Base-by-base conservation (phyloP, 2,888 invertebrate species). In the Lepidochrysops patricia region DNA sequence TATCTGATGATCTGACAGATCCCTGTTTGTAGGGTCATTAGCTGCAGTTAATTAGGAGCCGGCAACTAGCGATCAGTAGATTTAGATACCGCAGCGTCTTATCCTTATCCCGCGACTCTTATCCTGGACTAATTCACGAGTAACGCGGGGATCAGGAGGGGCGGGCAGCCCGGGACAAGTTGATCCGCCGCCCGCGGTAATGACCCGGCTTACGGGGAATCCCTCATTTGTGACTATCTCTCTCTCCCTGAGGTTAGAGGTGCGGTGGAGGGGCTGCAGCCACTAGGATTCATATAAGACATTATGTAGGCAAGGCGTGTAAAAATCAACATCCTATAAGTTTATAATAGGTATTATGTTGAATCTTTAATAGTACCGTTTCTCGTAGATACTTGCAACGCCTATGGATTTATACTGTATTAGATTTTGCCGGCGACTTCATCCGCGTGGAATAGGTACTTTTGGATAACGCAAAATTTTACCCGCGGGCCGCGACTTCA, bases 171-270 rank as follows among this genome's bases (percentile, higher is more conserved):
- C 65, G 68, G 69, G 72, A 74, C 75, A 72, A 70, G 62, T 74
- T 73, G 74, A 75, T 71, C 76, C 75, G 57, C 62, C 64, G 62
- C 63, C 48, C 64, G 64, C 70, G 67, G 74, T 74, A 73, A 73
- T 73, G 72, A 73, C 69, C 58, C 67, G 67, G 68, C 68, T 68
- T 67, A 66, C 49, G 49, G 57, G 34, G 64, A 70, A 72, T 69
- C 72, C 72, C 75, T 72, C 66, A 70, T 75, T 74, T 73, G 72
- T 69, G 68, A 65, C 64, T 26, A 59, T 26, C 50, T 58, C 50
- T 15, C 19, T 13, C 13, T 0, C n/a, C n/a, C n/a, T n/a, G n/a
- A n/a, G n/a, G 6, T 34, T 34, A 50, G 19, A 19, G 54, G 29
- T 4, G 15, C 29, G 48, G 19, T 43, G 19, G 43, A 43, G 43